Evolutionary conservation across 1,140 invertebrate genomes (phyloP).

Genomic region (Drosophila orena): DNA sequence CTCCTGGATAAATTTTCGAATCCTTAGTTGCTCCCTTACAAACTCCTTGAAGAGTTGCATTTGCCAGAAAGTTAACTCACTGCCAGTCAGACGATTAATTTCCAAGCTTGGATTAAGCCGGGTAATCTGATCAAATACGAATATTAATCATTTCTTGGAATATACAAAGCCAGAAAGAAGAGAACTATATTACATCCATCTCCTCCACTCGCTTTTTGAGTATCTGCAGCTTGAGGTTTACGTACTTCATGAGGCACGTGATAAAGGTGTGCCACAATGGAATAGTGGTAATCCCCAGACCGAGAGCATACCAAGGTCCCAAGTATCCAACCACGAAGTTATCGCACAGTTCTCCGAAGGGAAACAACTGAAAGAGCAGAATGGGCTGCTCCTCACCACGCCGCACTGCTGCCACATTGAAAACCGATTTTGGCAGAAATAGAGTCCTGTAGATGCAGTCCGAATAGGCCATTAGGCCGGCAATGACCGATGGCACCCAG

Average conservation of each 20-base stretch:
- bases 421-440: conserved; percentile 63
- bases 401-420: conserved; percentile 52
- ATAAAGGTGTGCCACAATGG: conserved; percentile 80
- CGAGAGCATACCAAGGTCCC: conserved; percentile 62
- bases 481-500: conserved; percentile 66
- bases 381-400: conserved; percentile 62
- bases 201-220: conserved; percentile 49
- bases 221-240: conserved; percentile 58
- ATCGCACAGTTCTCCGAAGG: conserved; percentile 66
- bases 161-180: neutral
- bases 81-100: neutral
- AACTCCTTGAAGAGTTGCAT: conserved; percentile 51
- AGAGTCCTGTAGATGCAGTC: conserved; percentile 71
- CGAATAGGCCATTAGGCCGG: conserved; percentile 60
- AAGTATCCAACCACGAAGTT: conserved; percentile 68
- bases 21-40: conserved; percentile 51
- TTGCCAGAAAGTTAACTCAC: conserved; percentile 50
- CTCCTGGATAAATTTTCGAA: conserved; percentile 55
- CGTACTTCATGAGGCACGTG: conserved; percentile 72
- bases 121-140: conserved; percentile 10
- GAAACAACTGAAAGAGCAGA: conserved; percentile 65
- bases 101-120: conserved; percentile 26
- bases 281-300: conserved; percentile 66
- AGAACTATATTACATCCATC: conserved; percentile 59
- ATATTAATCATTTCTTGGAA: too few species aligned